Conservation (phyloP, 2,888 invertebrate species). For the Dasypogon diadema region DNA sequence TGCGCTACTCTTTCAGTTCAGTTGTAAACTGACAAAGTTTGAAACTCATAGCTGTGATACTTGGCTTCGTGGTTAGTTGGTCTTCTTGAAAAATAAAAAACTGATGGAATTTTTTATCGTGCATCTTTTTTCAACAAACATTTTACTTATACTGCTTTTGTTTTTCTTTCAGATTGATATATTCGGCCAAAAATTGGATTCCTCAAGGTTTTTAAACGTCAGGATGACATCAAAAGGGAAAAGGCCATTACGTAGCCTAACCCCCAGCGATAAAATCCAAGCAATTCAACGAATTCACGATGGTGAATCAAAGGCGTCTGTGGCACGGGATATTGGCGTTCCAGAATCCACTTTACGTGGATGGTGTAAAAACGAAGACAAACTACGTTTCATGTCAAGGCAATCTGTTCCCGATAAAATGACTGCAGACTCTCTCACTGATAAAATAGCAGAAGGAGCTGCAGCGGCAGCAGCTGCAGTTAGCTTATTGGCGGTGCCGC, state of each 20-base stretch:
- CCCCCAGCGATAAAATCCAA: conserved; percentile 83
- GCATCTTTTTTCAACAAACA: too few species aligned
- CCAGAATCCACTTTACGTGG: conserved; percentile 88
- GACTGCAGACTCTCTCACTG: conserved; percentile 62
- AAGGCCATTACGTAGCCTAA: conserved; percentile 82
- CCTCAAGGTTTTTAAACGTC: conserved; percentile 36
- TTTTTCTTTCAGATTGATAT: neutral
- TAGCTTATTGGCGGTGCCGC: conserved; percentile 62
- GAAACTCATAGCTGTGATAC: too few species aligned
- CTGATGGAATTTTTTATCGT: too few species aligned
- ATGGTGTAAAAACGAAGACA: conserved; percentile 90
- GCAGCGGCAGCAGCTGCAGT: conserved; percentile 59
- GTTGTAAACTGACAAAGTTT: too few species aligned
- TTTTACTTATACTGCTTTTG: too few species aligned
- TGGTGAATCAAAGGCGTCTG: conserved; percentile 88
- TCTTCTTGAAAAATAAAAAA: too few species aligned
- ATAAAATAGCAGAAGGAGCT: conserved; percentile 63
- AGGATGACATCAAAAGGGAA: conserved; percentile 79
- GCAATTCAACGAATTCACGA: conserved; percentile 86
- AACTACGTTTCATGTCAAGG: conserved; percentile 77
- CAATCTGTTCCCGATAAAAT: conserved; percentile 79
- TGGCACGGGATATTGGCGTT: conserved; percentile 86
- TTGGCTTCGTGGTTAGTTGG: too few species aligned
- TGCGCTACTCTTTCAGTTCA: too few species aligned
- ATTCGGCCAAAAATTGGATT: conserved; percentile 40